phyloP scores from a whole-genome alignment of 2,888 invertebrate species.

The Leptopilina drosophilae region DNA sequence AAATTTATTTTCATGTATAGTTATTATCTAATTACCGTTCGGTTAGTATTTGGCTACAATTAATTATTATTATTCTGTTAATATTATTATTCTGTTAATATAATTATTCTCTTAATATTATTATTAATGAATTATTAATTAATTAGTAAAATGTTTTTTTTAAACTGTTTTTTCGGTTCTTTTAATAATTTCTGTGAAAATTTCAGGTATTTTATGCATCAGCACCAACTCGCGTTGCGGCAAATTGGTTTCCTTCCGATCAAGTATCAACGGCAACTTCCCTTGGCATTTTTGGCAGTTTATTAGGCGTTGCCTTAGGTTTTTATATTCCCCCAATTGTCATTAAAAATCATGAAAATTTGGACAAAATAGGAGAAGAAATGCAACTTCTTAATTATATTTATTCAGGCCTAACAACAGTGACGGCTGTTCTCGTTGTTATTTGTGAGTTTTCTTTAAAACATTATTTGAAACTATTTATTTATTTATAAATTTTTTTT shows the following conservation, averaged over 20 bases:
- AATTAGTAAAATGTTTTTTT: too few species aligned
- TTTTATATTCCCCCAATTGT: constrained; percentile 51
- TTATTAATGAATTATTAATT: too few species aligned
- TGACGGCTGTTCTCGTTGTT: constrained; percentile 46
- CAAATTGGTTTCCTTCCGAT: constrained; percentile 56
- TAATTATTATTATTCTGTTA: too few species aligned
- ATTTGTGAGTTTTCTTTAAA: constrained; percentile 49
- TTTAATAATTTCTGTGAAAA: too few species aligned
- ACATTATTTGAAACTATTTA: background rate
- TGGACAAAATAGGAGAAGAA: constrained; percentile 52
- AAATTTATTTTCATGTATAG: too few species aligned
- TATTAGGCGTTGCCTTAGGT: constrained; percentile 52
- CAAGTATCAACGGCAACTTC: constrained; percentile 55
- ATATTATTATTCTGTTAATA: too few species aligned
- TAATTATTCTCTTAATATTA: too few species aligned
- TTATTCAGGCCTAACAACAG: constrained; percentile 47
- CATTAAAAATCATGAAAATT: constrained; percentile 53
- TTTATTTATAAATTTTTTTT: too few species aligned
- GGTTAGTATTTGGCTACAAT: too few species aligned
- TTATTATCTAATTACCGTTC: too few species aligned
- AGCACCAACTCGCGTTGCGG: constrained; percentile 55
- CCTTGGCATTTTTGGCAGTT: constrained; percentile 50
- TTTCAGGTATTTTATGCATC: constrained; percentile 13
- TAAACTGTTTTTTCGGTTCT: too few species aligned
- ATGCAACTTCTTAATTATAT: constrained; percentile 45